Evolutionary conservation across 2,888 invertebrate species (phyloP).

Genomic region (Ecliptopera silaceata): DNA sequence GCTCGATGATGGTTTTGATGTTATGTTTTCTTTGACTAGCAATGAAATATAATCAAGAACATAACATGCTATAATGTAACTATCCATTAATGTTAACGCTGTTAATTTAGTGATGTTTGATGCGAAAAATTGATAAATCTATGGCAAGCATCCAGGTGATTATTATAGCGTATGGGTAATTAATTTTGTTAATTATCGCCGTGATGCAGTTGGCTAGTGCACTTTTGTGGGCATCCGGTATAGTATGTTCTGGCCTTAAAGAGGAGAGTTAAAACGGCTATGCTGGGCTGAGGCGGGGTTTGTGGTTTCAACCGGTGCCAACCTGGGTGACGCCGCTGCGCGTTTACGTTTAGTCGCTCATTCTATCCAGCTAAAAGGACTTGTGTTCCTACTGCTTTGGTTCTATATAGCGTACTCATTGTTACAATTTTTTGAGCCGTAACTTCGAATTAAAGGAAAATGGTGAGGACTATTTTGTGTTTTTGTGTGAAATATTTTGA

Average conservation of each 20-base stretch:
- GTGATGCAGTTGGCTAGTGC: constrained; percentile 51
- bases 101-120: constrained; percentile 19
- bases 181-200: constrained; percentile 54
- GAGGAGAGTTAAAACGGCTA: constrained; percentile 68
- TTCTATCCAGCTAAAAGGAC: constrained; percentile 74
- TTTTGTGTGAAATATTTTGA: constrained; percentile 29
- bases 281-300: constrained; percentile 52
- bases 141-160: constrained; percentile 60
- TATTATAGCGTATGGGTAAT: constrained; percentile 58
- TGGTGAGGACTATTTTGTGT: constrained; percentile 32
- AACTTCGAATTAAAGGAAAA: constrained; percentile 25
- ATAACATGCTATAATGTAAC: constrained; percentile 1
- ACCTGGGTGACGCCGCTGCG: constrained; percentile 71
- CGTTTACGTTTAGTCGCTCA: constrained; percentile 71
- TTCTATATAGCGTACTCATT: constrained; percentile 65
- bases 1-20: neutral
- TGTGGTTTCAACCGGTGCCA: constrained; percentile 55
- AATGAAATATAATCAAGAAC: neutral
- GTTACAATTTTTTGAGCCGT: constrained; percentile 54
- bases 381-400: constrained; percentile 71
- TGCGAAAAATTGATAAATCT: constrained; percentile 39
- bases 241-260: constrained; percentile 65
- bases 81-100: neutral
- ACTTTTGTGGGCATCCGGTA: constrained; percentile 50
- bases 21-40: neutral